Evolutionary conservation across 2,888 invertebrate species (phyloP), one percentile per base, ranked within the genome.

Genomic region (Lochmaea crataegi): DNA sequence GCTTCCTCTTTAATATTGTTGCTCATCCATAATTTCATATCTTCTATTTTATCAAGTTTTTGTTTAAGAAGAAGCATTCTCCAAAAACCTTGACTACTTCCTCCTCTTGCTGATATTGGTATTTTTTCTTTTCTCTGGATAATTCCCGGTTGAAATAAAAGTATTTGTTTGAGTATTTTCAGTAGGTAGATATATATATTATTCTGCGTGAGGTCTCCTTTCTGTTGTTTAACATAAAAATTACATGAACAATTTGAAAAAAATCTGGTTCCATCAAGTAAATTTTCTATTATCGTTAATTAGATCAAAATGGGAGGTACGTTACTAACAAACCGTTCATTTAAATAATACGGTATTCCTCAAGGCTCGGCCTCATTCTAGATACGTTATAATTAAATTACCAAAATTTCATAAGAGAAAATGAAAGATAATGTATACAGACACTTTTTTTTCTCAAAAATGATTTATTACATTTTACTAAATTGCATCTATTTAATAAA

Each of bases 401-500:
- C 57, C 65, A 75, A 73, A 71, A 68, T 75, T 75, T 75, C 73
- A 51, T 75, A 75, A 75, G 53, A 71, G 53, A 65, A 73, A 75
- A 73, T 75, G 66, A 68, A 51, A 45, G 75, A 70, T 72, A 72
- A 72, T 67, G 64, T 66, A 69, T 69, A 72, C 65, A 53, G 51
- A 75, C 69, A 68, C 71, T 45, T 66, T 65, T 48, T 66, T 60
- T 48, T 61, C 64, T n/a, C 32, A 9, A 32, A 61, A 64, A 74
- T 75, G 75, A 75, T 75, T 75, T 73, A 75, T 75, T 64, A 65
- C 73, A 56, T 73, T 75, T 73, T 73, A 73, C 70, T 63, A 71
- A 75, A 75, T 73, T 75, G 75, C 68, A 60, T 61, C 75, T 68
- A 75, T 75, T 75, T 75, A 75, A 68, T 70, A 75, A 75, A 73